Evolutionary conservation across 23 tunicate genomes (phyloP), one percentile per base, ranked within the genome.

Genomic region (Ciona savignyi): DNA sequence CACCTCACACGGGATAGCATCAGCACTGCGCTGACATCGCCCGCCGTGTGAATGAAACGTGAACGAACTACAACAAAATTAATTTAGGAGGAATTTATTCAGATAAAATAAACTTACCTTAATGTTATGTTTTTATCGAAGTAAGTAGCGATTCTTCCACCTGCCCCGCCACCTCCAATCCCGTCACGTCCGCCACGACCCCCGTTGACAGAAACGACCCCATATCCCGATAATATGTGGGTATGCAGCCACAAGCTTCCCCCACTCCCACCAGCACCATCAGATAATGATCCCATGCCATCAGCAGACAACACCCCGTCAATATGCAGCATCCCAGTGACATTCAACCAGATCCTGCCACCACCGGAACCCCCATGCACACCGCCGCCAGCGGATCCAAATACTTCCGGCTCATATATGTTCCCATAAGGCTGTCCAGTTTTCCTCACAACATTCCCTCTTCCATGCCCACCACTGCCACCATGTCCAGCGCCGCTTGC

Each of bases 391-490:
- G 49, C 77, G 6, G 77, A 73, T 23, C 77, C 77, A 35, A 73
- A 73, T 1, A 60, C 77, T 26, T 73, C 77, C 0, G 77, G 77
- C 30, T 73, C 77, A 48, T 73, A 73, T 20, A 73, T 33, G 30
- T 73, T 60, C n/a, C 77, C 77, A 51, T 73, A 73, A 19, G 77
- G 77, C 51, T 73, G 77, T 21, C 77, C 77, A 22, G 77, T 73
- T 60, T 73, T 60, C 1, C 4, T 25, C 22, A 73, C 77, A 26
- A 65, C 77, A 4, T 56, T 73, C 29, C 77, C 77, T 19, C 77
- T 56, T n/a, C 77, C 77, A 42, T 73, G 77, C 29, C 77, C 77
- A 28, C 77, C 77, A 48, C 77, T 73, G 28, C 77, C 77, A 0
- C 77, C 77, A 60, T 73, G 77, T 19, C 77, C 77, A 20, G 77